Percentiles rank a stretch among this genome's conserved stretches.
phyloP scores from a whole-genome alignment of 2,113 vertebrate species.

The Actinemys pallida region DNA sequence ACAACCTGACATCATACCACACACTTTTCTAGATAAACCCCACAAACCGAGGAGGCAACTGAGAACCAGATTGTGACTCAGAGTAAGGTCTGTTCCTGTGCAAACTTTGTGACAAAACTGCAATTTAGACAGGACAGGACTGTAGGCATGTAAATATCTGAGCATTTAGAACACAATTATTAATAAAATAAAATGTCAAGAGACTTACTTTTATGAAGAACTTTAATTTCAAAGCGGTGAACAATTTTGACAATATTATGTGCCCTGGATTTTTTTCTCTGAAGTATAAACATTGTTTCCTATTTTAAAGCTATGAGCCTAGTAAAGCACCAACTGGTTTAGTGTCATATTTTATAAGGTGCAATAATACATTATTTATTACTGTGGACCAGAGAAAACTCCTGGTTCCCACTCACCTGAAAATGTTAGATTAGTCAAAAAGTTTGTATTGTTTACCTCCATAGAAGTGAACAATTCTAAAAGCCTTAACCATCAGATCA shows the following conservation, averaged over 20 bases:
- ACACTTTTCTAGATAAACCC: background rate
- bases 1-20: background rate
- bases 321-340: background rate
- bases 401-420: background rate
- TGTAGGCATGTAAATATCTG: background rate
- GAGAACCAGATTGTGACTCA: background rate
- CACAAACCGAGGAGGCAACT: background rate
- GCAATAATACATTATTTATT: background rate
- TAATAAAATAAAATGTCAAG: background rate
- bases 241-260: background rate
- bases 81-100: background rate
- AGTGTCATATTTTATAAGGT: background rate
- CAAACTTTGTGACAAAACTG: background rate
- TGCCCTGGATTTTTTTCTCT: background rate
- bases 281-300: background rate
- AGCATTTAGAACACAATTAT: background rate
- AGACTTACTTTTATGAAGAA: background rate
- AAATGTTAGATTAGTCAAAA: background rate
- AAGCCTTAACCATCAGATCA: background rate
- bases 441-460: background rate
- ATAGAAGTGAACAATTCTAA: background rate
- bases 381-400: background rate
- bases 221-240: background rate
- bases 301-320: background rate
- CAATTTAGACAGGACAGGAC: background rate